Conservation (phyloP, 1,140 invertebrate genomes). For the Caerostris extrusa region DNA sequence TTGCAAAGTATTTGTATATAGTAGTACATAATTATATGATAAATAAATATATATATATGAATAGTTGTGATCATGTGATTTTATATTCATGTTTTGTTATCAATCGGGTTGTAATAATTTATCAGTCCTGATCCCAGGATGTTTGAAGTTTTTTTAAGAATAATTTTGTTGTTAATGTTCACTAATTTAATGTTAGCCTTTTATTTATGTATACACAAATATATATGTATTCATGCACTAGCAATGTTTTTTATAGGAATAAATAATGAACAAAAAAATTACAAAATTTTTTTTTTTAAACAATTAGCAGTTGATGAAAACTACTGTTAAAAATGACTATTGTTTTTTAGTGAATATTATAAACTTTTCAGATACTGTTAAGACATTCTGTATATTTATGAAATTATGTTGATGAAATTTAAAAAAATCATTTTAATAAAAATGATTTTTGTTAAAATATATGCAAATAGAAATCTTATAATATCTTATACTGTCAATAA, state of each 20-base stretch:
- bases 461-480: no score
- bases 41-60: slow-evolving; percentile 49
- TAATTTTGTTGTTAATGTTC: slow-evolving; percentile 22
- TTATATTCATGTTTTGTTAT: slow-evolving; percentile 41
- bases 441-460: no score
- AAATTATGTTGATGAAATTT: no score
- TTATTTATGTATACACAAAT: slow-evolving; percentile 17
- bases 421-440: no score
- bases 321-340: no score
- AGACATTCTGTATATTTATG: no score
- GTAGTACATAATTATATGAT: slow-evolving; percentile 52
- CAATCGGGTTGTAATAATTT: slow-evolving; percentile 56
- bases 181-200: slow-evolving; percentile 13
- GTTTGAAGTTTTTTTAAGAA: slow-evolving; percentile 35
- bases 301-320: no score
- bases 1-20: slow-evolving; percentile 57
- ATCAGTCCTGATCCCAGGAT: slow-evolving; percentile 51
- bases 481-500: no score
- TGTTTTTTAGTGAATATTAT: no score
- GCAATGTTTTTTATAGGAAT: neutral
- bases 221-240: neutral
- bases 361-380: no score
- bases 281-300: no score
- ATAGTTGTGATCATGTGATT: slow-evolving; percentile 53
- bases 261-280: no score